Percentiles rank a stretch among this genome's conserved stretches.
These are phyloP conservation scores for Ricordea florida DNA, from an alignment of 92 coral and sea anemone genomes.

Conservation along the genomic window DNA sequence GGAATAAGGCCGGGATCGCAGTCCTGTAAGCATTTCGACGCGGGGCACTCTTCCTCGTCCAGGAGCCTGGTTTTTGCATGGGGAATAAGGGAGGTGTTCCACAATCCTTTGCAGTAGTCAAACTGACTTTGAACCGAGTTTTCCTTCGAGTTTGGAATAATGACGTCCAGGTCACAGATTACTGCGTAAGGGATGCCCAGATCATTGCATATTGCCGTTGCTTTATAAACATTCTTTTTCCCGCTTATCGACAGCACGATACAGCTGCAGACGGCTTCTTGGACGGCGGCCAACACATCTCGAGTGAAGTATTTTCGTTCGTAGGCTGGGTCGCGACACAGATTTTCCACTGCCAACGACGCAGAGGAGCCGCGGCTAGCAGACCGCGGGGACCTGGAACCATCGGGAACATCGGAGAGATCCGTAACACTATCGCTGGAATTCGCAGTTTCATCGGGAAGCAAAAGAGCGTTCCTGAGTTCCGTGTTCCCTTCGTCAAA, in stretches of 20 bases:
- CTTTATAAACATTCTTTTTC: slow-evolving; percentile 87
- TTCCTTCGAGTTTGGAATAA: slow-evolving; percentile 88
- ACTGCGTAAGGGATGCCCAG: slow-evolving; percentile 82
- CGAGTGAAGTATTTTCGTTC: slow-evolving; percentile 64
- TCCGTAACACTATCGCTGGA: neutral
- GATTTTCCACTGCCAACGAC: slow-evolving; percentile 29
- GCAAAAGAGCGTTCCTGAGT: slow-evolving; percentile 61
- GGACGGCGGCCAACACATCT: slow-evolving; percentile 67
- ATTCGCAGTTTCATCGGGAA: neutral
- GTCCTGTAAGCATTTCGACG: slow-evolving; percentile 78
- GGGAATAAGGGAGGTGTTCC: slow-evolving; percentile 63
- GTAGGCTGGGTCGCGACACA: slow-evolving; percentile 74
- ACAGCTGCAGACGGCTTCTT: slow-evolving; percentile 85
- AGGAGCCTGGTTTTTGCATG: slow-evolving; percentile 75
- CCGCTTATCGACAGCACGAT: slow-evolving; percentile 78
- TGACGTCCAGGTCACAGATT: slow-evolving; percentile 88
- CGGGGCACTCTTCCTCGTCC: slow-evolving; percentile 87
- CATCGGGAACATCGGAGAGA: neutral
- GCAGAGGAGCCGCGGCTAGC: neutral
- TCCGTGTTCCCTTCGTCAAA: slow-evolving; percentile 79
- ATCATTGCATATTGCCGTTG: slow-evolving; percentile 86
- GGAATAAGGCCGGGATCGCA: slow-evolving; percentile 63
- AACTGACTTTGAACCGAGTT: slow-evolving; percentile 83
- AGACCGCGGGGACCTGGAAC: neutral
- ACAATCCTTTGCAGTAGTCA: slow-evolving; percentile 75